A percentile compares a stretch with the other conserved stretches of the same genome.
These are phyloP conservation scores for Sisor rabdophorus DNA, from an alignment of 2,113 vertebrate species.

Conservation along the genomic window DNA sequence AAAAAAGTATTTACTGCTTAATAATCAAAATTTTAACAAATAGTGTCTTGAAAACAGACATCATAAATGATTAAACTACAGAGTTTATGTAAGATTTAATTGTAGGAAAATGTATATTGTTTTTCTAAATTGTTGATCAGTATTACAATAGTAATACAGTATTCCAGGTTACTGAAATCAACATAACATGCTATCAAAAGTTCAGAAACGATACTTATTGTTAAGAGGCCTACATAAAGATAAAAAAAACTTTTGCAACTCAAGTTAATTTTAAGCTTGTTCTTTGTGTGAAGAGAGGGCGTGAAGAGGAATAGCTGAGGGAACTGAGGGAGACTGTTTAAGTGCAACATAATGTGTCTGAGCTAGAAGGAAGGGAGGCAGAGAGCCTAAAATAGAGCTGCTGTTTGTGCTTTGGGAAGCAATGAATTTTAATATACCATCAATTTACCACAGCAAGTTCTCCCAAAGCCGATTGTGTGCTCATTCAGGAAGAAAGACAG, in stretches of 20 bases:
- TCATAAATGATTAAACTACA: too few species aligned
- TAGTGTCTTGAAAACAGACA: too few species aligned
- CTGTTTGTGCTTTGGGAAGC: conserved; percentile 34
- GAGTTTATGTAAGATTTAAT: too few species aligned
- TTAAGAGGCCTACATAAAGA: neutral
- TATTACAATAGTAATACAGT: too few species aligned
- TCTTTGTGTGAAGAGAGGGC: conserved; percentile 8
- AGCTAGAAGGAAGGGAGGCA: conserved; percentile 8
- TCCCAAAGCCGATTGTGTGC: neutral
- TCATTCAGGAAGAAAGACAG: neutral
- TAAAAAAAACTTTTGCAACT: neutral
- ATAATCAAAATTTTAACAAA: too few species aligned
- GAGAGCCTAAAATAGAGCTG: conserved; percentile 39
- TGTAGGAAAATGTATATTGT: too few species aligned
- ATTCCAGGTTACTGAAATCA: too few species aligned
- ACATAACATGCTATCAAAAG: too few species aligned
- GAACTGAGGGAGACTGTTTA: conserved; percentile 25
- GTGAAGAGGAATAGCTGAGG: neutral
- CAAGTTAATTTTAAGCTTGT: neutral
- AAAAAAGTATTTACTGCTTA: too few species aligned
- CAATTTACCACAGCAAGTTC: conserved; percentile 6
- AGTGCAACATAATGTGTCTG: neutral
- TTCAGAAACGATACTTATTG: too few species aligned
- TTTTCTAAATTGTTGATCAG: too few species aligned
- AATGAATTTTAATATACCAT: conserved; percentile 36